These are phyloP conservation scores for Listrodromus nycthemerus DNA, from an alignment of 2,888 invertebrate genomes.

Conservation along the genomic window DNA sequence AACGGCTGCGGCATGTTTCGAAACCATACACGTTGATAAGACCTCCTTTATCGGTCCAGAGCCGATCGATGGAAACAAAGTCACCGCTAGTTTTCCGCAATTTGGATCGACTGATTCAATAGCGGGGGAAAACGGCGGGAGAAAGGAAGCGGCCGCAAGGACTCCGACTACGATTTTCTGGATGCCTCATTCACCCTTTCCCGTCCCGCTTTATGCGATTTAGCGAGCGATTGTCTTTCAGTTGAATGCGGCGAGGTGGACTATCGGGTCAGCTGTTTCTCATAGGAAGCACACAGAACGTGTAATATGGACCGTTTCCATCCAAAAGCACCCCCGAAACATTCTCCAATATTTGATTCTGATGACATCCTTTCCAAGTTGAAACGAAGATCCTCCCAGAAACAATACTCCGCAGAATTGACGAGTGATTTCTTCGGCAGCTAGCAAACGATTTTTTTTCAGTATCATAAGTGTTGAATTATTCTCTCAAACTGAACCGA, in stretches of 20 bases:
- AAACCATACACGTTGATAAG: conserved; percentile 55
- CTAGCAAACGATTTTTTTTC: too few relatives aligned
- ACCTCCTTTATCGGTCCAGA: conserved; percentile 37
- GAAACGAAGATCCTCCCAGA: conserved; percentile 21
- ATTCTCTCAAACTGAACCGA: not conserved
- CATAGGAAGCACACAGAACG: conserved; percentile 23
- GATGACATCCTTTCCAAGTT: conserved; percentile 17
- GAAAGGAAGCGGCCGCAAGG: conserved; percentile 29
- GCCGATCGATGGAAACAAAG: conserved; percentile 65
- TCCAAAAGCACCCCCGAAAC: conserved; percentile 14
- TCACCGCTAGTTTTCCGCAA: conserved; percentile 54
- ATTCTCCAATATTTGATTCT: conserved; percentile 62
- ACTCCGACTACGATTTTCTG: conserved; percentile 72
- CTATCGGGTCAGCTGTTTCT: conserved; percentile 24
- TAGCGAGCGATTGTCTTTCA: conserved; percentile 78
- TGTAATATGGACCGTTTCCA: conserved; percentile 19
- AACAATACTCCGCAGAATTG: conserved; percentile 1
- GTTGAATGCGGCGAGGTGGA: conserved; percentile 70
- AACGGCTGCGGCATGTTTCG: conserved; percentile 48
- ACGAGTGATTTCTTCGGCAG: too few relatives aligned
- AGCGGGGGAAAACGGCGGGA: conserved; percentile 42
- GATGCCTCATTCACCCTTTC: conserved; percentile 54
- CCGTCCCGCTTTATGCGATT: conserved; percentile 70
- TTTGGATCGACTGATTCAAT: conserved; percentile 70
- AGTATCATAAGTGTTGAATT: too few relatives aligned